Percentiles rank a stretch among this genome's conserved stretches.
Conservation (phyloP, 2,113 vertebrate genomes). For the Ciconia maguari region DNA sequence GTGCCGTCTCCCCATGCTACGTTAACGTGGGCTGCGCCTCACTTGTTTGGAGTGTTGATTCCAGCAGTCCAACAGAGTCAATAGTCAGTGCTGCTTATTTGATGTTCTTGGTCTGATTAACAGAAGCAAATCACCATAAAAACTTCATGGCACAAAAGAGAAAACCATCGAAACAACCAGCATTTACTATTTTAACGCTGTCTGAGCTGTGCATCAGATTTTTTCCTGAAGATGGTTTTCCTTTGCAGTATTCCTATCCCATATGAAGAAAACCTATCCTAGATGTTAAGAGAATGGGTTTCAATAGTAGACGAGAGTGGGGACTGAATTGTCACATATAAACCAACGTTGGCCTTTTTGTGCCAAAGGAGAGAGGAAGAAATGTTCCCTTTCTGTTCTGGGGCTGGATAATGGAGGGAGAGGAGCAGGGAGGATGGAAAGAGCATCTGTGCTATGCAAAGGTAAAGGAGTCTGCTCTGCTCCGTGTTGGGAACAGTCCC, state of each 20-base stretch:
- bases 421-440: not conserved
- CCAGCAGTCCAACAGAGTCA: not conserved
- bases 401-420: not conserved
- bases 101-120: not conserved
- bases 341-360: rapidly evolving
- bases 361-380: not conserved
- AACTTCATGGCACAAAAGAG: not conserved
- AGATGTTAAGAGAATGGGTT: not conserved
- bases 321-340: not conserved
- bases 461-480: not conserved
- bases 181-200: not conserved
- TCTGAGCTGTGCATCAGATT: not conserved
- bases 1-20: not conserved
- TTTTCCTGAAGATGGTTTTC: not conserved
- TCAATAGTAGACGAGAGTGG: not conserved
- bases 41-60: not conserved
- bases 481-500: not conserved
- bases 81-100: not conserved
- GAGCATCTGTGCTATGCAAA: not conserved
- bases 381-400: not conserved
- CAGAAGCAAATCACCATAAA: not conserved
- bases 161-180: not conserved
- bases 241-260: not conserved
- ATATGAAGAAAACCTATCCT: not conserved
- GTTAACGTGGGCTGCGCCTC: not conserved